Evolutionary conservation across 2,888 invertebrate genomes (phyloP), one percentile per base, ranked within the genome.

Genomic region (Portevinia maculata): DNA sequence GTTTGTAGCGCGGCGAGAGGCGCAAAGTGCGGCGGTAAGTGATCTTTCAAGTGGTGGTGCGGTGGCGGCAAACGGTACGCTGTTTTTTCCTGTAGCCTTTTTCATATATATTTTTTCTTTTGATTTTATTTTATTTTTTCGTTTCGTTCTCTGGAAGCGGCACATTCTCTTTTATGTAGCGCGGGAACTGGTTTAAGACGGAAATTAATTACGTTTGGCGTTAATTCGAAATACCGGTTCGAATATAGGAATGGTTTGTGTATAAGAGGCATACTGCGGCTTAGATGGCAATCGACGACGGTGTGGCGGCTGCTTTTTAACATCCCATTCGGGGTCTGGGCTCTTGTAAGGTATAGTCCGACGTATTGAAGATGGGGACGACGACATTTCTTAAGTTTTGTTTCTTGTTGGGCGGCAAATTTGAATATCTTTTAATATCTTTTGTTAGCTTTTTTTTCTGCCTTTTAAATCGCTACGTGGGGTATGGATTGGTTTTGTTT

Each of bases 121-220:
- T 71, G 50, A 13, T 32, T 65, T 71, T 55, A 13, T 32, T 65
- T 21, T 52, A 11, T 44, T 46, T 52, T 64, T 76, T 78, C 55
- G 67, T 55, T 67, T 65, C 67, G 52, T 83, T 83, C 78, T 67
- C 71, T 55, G 73, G 71, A 83, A 83, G 78, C 83, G 83, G 83
- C 71, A 17, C 78, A 73, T 83, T 78, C 67, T 62, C 78, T 83
- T 83, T 83, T 24, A 83, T 78, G 83, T 83, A 39, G 65, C 71
- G 78, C 83, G 78, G 83, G 83, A 83, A 83, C 83, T 83, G 83
- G 83, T 83, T 83, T 83, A 83, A 83, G 78, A 78, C 85, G 85
- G 85, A 85, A 85, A 85, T 85, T 85, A 85, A 85, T 85, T 85
- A 85, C 85, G 75, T 64, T 73, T 84, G 81, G 84, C 84, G 85